Conservation (phyloP, 2,888 invertebrate genomes). For the Stenodema calcarata region DNA sequence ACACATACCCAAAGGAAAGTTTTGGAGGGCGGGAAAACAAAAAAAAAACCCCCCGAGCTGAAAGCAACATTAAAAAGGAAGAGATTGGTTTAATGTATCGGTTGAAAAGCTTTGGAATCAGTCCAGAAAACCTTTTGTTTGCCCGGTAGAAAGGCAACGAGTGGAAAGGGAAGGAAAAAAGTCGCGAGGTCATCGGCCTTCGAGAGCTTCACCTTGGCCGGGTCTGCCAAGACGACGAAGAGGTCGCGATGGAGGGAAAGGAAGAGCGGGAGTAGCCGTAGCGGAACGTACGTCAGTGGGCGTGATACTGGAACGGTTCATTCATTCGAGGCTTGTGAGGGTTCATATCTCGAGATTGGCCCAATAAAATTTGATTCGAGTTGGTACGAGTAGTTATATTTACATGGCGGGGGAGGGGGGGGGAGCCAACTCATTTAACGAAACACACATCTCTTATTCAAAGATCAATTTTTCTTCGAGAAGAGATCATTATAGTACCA, state of each 20-base stretch:
- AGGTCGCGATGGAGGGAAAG: neutral
- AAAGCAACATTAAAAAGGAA: too few relatives aligned
- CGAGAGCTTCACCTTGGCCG: neutral
- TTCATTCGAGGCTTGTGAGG: neutral
- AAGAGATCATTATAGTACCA: too few relatives aligned
- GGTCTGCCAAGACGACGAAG: neutral
- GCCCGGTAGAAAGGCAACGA: neutral
- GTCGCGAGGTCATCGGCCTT: constrained; percentile 5
- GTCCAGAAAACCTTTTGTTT: constrained; percentile 5
- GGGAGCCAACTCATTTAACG: too few relatives aligned
- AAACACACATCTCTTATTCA: too few relatives aligned
- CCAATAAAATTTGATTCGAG: too few relatives aligned
- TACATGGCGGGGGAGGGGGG: too few relatives aligned
- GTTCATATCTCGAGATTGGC: too few relatives aligned
- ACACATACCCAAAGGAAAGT: neutral
- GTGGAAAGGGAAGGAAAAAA: neutral
- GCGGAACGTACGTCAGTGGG: neutral
- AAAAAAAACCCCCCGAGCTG: too few relatives aligned
- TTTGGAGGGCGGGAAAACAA: too few relatives aligned
- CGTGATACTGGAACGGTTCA: neutral
- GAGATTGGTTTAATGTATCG: too few relatives aligned
- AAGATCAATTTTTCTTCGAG: too few relatives aligned
- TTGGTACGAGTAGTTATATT: too few relatives aligned
- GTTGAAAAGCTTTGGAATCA: constrained; percentile 1
- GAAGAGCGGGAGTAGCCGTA: neutral